Conservation (phyloP, 1,140 invertebrate genomes). For the Micrasema minimum region DNA sequence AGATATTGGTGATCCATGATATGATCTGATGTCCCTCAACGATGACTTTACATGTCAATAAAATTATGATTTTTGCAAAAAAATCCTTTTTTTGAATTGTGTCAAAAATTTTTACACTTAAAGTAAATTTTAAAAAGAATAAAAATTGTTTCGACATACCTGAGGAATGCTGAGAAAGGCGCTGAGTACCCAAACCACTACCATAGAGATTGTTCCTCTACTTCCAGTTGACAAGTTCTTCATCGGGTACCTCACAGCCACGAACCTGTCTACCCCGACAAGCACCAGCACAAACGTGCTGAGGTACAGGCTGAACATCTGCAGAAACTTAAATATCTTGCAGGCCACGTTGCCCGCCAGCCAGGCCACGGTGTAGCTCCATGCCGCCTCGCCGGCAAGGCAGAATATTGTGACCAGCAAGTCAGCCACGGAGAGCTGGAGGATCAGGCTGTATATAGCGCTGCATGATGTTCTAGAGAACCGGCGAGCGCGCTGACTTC, state of each 20-base stretch:
- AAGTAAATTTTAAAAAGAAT: too few species aligned
- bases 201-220: constrained; percentile 71
- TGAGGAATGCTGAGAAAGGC: constrained; percentile 81
- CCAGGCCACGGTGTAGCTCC: constrained; percentile 85
- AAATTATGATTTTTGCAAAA: too few species aligned
- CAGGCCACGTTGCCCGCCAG: constrained; percentile 79
- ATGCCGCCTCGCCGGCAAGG: constrained; percentile 80
- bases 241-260: constrained; percentile 85
- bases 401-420: constrained; percentile 84
- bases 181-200: constrained; percentile 75
- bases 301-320: constrained; percentile 84
- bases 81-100: too few species aligned
- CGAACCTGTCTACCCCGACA: constrained; percentile 83
- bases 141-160: too few species aligned
- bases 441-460: constrained; percentile 81
- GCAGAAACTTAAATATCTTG: constrained; percentile 84
- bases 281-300: constrained; percentile 85
- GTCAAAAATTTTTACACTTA: too few species aligned
- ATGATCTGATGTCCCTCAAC: too few species aligned
- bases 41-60: too few species aligned
- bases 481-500: constrained; percentile 63
- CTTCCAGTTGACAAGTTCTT: constrained; percentile 77
- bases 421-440: constrained; percentile 81
- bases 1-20: too few species aligned
- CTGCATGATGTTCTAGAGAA: constrained; percentile 71